These are phyloP conservation scores for Hoplias malabaricus DNA, from an alignment of 2,113 vertebrate species.

Conservation along the genomic window DNA sequence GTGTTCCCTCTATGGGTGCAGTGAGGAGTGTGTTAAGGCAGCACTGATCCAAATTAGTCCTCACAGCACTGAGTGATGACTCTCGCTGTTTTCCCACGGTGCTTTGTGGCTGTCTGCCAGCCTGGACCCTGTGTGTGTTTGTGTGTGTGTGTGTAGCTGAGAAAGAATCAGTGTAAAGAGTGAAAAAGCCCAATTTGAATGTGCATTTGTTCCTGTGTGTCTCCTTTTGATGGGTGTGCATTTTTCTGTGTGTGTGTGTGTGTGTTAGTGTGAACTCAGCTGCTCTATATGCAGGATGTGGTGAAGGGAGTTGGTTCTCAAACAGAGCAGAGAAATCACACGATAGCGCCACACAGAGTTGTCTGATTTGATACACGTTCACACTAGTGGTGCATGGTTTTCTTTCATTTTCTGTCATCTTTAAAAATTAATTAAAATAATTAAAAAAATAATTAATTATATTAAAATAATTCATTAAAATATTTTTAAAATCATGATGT, in stretches of 20 bases:
- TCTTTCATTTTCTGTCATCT: no score
- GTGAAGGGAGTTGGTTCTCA: slow-evolving; percentile 8
- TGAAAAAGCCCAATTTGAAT: slow-evolving; percentile 8
- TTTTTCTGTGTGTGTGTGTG: background rate
- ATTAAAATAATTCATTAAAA: no score
- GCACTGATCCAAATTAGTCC: slow-evolving; percentile 44
- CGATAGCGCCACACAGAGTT: background rate
- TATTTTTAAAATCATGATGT: no score
- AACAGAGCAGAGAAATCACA: background rate
- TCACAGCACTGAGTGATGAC: slow-evolving; percentile 32
- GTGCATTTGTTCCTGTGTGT: slow-evolving; percentile 13
- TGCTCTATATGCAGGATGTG: slow-evolving; percentile 42
- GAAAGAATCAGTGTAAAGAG: slow-evolving; percentile 61
- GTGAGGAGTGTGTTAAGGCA: slow-evolving; percentile 19
- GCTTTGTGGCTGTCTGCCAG: slow-evolving; percentile 33
- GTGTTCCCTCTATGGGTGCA: background rate
- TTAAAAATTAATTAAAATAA: no score
- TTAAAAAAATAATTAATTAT: no score
- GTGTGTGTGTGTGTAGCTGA: slow-evolving; percentile 56
- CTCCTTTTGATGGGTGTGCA: background rate
- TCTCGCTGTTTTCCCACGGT: slow-evolving; percentile 51
- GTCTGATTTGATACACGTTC: no score
- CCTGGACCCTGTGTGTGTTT: slow-evolving; percentile 38
- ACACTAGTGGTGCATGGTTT: no score
- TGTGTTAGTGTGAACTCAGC: slow-evolving; percentile 27